These are phyloP conservation scores for Stigmatopora nigra DNA, from an alignment of 2,113 vertebrate genomes.

Conservation along the genomic window DNA sequence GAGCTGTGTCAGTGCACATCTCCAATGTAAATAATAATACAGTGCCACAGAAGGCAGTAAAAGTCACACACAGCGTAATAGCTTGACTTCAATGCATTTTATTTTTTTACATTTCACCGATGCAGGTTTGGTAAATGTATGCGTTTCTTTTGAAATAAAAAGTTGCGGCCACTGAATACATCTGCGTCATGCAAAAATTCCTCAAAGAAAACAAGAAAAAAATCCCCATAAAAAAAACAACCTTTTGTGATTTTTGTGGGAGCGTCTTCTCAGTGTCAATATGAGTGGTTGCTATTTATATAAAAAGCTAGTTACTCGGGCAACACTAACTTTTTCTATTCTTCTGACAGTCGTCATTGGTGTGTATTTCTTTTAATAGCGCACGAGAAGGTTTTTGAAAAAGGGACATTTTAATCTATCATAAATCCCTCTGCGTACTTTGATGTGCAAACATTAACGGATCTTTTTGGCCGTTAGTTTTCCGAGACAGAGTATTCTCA, in stretches of 20 bases:
- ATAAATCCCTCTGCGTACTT: slow-evolving; percentile 30
- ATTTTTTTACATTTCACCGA: slow-evolving; percentile 48
- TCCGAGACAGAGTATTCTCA: slow-evolving; percentile 58
- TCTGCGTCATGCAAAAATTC: slow-evolving; percentile 15
- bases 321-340: slow-evolving; percentile 10
- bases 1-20: slow-evolving; percentile 45
- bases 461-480: slow-evolving; percentile 59
- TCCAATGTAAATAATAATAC: slow-evolving; percentile 47
- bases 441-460: slow-evolving; percentile 52
- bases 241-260: slow-evolving; percentile 38
- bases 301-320: slow-evolving; percentile 26
- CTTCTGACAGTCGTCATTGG: slow-evolving; percentile 5
- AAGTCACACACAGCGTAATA: slow-evolving; percentile 3
- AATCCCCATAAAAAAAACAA: slow-evolving; percentile 13
- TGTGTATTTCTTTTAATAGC: slow-evolving; percentile 4
- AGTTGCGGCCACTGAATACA: slow-evolving; percentile 33
- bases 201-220: slow-evolving; percentile 17
- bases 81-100: neutral
- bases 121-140: slow-evolving; percentile 55
- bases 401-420: slow-evolving; percentile 20
- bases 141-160: slow-evolving; percentile 45
- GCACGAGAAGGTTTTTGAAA: neutral
- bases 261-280: slow-evolving; percentile 41
- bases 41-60: slow-evolving; percentile 35
- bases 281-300: slow-evolving; percentile 28